Evolutionary conservation across 2,113 vertebrate species (phyloP).

Genomic region (Indri indri): DNA sequence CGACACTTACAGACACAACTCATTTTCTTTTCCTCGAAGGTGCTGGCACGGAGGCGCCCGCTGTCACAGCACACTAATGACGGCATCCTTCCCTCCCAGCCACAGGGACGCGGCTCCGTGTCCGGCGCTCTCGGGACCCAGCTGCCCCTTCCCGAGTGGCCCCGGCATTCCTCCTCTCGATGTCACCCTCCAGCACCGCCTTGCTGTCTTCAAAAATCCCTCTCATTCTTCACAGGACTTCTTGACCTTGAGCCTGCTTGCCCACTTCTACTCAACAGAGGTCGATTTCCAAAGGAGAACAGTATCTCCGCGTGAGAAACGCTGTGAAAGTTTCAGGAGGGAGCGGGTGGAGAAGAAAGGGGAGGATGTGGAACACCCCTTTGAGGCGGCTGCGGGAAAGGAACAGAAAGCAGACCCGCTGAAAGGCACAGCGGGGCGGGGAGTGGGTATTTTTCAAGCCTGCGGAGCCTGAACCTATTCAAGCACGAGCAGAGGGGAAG

Average conservation of each 20-base stretch:
- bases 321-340: not conserved
- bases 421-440: not conserved
- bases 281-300: not conserved
- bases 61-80: rapidly evolving
- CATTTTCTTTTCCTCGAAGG: not conserved
- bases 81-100: rapidly evolving
- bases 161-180: rapidly evolving
- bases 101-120: not conserved
- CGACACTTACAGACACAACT: rapidly evolving
- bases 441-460: not conserved
- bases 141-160: rapidly evolving
- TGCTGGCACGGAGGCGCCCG: rapidly evolving
- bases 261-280: not conserved
- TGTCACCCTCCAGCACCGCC: rapidly evolving
- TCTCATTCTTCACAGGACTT: not conserved
- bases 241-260: not conserved
- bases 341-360: not conserved
- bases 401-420: not conserved
- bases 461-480: not conserved
- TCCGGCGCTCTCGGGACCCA: not conserved
- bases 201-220: not conserved
- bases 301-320: rapidly evolving
- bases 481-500: not conserved
- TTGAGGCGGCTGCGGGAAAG: not conserved
- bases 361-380: rapidly evolving